Base-by-base conservation (phyloP, 2,888 invertebrate species). In the Halictus quadricinctus region DNA sequence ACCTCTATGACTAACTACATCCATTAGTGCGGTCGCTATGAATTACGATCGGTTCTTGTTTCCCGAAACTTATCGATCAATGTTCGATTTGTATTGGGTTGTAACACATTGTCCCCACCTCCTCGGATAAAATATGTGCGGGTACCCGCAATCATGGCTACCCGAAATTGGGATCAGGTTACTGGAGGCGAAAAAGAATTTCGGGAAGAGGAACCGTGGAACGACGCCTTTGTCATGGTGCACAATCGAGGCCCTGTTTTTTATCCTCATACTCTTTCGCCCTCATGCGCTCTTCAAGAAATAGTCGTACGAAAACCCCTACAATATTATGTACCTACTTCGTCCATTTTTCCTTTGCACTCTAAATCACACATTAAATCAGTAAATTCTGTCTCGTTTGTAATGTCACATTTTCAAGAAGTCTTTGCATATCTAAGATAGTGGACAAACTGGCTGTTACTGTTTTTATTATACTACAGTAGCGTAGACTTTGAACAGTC, bases 1-100 rank as follows among this genome's bases (percentile, higher is more conserved):
- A 73, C 73, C 48, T 48, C 50, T 54, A 80, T 80, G 81, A 77
- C 81, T 80, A 74, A 72, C 76, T 76, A 82, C 72, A 73, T 74
- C 80, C 74, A 69, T 80, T 72, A 60, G 74, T 81, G 73, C 83
- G 66, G 77, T 48, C 84, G 60, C 69, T 21, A 75, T 77, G 69
- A 18, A 75, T 50, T 75, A 60, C 48, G 48, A 50, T 25, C n/a
- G 29, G 70, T 70, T 70, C 70, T 70, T 70, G 70, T 70, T 70
- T 70, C 70, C 70, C 70, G 70, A 70, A 70, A 70, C 70, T 70
- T 70, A 70, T 70, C 70, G 70, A 70, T 70, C 70, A 43, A 70
- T 70, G 70, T 70, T 70, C 70, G 70, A 70, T 70, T 70, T 70
- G 70, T 70, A 70, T 70, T 70, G 70, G 70, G n/a, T 70, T 70